Percentiles rank a stretch among this genome's conserved stretches.
phyloP scores from a whole-genome alignment of 2,888 invertebrate species.

The Sceliomorpha sp. region DNA sequence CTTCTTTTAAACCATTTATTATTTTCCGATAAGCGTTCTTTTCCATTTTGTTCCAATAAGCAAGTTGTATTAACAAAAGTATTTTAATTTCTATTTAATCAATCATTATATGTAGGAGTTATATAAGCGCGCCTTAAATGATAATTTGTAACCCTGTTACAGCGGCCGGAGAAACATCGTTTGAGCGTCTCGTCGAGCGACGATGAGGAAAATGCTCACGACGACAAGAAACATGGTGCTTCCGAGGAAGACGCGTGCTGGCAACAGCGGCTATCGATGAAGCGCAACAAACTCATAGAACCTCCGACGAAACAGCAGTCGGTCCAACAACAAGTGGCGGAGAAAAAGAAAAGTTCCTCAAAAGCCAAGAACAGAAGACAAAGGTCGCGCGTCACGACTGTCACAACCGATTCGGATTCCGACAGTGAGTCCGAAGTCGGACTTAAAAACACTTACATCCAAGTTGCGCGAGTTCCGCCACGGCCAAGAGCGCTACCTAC shows the following conservation, averaged over 20 bases:
- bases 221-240: constrained; percentile 61
- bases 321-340: no score
- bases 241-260: constrained; percentile 66
- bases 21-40: no score
- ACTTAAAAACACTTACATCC: constrained; percentile 64
- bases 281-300: constrained; percentile 69
- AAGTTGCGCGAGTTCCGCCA: constrained; percentile 46
- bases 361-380: constrained; percentile 78
- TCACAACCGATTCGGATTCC: constrained; percentile 69
- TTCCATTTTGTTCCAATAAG: no score
- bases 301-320: constrained; percentile 70
- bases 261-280: constrained; percentile 63
- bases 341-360: constrained; percentile 72
- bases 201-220: constrained; percentile 66
- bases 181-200: constrained; percentile 69
- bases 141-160: not conserved
- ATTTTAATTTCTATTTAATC: no score
- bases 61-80: no score
- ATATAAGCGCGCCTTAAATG: not conserved
- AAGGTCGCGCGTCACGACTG: constrained; percentile 68
- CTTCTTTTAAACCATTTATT: no score
- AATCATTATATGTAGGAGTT: no score
- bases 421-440: constrained; percentile 74
- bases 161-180: no score
- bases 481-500: constrained; percentile 68